Evolutionary conservation across 2,797 vertebrate species (phyloP).

Genomic region (Enteromius viviparus): DNA sequence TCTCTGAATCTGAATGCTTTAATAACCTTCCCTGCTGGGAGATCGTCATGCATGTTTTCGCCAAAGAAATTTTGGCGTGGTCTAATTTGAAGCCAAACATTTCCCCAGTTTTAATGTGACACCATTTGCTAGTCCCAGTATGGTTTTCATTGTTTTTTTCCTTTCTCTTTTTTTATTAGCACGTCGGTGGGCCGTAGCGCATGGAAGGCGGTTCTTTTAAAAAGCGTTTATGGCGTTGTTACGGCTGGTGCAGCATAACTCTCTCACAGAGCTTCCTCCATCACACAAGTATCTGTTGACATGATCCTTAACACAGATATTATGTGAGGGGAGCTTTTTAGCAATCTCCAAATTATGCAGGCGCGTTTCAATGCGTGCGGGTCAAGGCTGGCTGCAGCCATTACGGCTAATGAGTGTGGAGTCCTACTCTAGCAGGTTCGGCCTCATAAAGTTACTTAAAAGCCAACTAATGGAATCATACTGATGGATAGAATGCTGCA

Average conservation of each 20-base stretch:
- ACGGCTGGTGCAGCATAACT: slow-evolving; percentile 75
- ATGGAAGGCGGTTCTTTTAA: slow-evolving; percentile 68
- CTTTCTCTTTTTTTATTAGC: background rate
- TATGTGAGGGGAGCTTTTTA: slow-evolving; percentile 84
- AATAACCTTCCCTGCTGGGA: slow-evolving; percentile 33
- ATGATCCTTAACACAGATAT: slow-evolving; percentile 87
- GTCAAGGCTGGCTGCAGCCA: slow-evolving; percentile 83
- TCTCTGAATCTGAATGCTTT: slow-evolving; percentile 5
- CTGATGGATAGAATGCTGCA: slow-evolving; percentile 74
- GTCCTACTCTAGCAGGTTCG: slow-evolving; percentile 86
- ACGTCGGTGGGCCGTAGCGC: slow-evolving; percentile 57
- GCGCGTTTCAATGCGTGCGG: slow-evolving; percentile 73
- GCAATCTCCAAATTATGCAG: slow-evolving; percentile 83
- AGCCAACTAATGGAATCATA: slow-evolving; percentile 85
- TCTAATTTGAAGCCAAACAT: background rate
- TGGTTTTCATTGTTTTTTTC: background rate
- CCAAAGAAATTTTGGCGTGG: background rate
- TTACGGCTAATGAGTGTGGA: slow-evolving; percentile 86
- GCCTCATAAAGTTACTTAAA: slow-evolving; percentile 82
- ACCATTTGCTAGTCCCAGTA: background rate
- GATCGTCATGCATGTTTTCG: slow-evolving; percentile 5
- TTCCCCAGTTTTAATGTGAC: background rate
- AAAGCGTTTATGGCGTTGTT: slow-evolving; percentile 75
- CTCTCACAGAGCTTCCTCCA: slow-evolving; percentile 74
- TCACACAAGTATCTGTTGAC: slow-evolving; percentile 87